A percentile compares a stretch with the other conserved stretches of the same genome.
phyloP scores from a whole-genome alignment of 2,888 invertebrate species.

The Microdon myrmicae region DNA sequence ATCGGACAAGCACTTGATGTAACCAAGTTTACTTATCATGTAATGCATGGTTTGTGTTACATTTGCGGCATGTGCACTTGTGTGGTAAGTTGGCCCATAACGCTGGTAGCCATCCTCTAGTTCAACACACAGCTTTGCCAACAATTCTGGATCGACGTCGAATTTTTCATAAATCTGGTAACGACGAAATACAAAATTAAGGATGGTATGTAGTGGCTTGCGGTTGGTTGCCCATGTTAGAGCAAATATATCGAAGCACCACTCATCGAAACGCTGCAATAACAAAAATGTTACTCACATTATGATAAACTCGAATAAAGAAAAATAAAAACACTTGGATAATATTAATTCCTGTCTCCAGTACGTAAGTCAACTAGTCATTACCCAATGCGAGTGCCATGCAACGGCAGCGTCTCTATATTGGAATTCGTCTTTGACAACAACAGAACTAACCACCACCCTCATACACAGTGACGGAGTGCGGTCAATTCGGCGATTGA shows the following conservation, averaged over 20 bases:
- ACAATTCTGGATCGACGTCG: constrained; percentile 80
- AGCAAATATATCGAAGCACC: constrained; percentile 94
- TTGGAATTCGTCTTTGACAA: background rate
- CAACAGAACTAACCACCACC: constrained; percentile 4
- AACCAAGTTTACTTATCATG: constrained; percentile 88
- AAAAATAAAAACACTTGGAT: background rate
- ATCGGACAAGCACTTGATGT: constrained; percentile 93
- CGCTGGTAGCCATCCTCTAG: constrained; percentile 92
- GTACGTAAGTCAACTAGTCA: too few species aligned
- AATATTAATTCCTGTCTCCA: too few species aligned
- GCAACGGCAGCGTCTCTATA: too few species aligned
- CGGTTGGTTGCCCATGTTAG: constrained; percentile 86
- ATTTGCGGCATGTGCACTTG: constrained; percentile 95
- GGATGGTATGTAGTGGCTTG: constrained; percentile 89
- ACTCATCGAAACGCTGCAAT: constrained; percentile 87
- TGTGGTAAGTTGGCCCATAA: constrained; percentile 93
- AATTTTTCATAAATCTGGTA: constrained; percentile 96
- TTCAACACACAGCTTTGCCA: constrained; percentile 86
- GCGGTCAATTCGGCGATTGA: too few species aligned
- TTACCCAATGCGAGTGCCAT: too few species aligned
- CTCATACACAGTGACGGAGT: too few species aligned
- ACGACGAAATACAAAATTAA: constrained; percentile 90
- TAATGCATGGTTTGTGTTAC: constrained; percentile 94
- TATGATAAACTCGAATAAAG: background rate
- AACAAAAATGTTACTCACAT: constrained; percentile 53